A percentile compares a stretch with the other conserved stretches of the same genome.
These are phyloP conservation scores for Drosophila meridionalis DNA, from an alignment of 2,888 invertebrate species.

Conservation along the genomic window DNA sequence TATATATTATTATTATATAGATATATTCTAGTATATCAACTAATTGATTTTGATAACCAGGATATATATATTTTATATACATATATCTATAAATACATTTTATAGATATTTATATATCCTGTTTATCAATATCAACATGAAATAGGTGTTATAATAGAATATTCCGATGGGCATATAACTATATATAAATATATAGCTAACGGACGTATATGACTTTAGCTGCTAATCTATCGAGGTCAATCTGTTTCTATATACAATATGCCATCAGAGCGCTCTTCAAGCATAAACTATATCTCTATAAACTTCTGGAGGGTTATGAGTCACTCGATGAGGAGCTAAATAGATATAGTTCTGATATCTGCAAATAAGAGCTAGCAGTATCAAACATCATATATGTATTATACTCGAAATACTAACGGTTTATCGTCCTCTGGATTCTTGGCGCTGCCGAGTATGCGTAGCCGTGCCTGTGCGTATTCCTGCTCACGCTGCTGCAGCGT, in stretches of 20 bases:
- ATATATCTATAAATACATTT: too few species aligned
- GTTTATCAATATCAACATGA: background rate
- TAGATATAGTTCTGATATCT: background rate
- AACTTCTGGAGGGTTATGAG: background rate
- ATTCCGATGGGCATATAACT: background rate
- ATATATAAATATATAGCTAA: background rate
- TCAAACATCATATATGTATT: background rate
- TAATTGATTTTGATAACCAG: too few species aligned
- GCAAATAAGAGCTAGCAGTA: background rate
- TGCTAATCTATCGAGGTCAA: background rate
- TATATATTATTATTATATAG: too few species aligned
- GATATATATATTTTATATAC: too few species aligned
- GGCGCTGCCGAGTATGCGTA: slow-evolving; percentile 95
- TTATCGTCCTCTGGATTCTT: slow-evolving; percentile 91
- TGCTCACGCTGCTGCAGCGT: slow-evolving; percentile 95
- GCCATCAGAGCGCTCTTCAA: background rate
- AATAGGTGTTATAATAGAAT: background rate
- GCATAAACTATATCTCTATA: background rate
- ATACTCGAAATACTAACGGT: slow-evolving; percentile 84
- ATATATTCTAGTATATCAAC: too few species aligned
- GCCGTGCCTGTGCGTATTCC: slow-evolving; percentile 96
- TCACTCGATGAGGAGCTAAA: background rate
- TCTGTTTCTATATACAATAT: background rate
- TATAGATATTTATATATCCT: background rate
- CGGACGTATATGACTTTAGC: background rate